phyloP scores from a whole-genome alignment of 1,140 invertebrate species.

The Zaprionus davidi region DNA sequence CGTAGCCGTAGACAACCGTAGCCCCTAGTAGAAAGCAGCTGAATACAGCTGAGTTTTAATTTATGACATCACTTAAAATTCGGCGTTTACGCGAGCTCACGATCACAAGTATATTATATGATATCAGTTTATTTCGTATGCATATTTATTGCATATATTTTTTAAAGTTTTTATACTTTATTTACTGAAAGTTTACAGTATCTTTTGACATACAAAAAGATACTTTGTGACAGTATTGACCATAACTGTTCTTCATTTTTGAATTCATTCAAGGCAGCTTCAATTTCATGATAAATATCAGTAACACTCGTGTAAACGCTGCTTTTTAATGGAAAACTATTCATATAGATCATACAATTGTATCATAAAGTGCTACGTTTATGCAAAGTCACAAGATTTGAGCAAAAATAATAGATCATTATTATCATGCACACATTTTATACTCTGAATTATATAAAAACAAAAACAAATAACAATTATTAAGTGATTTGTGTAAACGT shows the following conservation, averaged over 20 bases:
- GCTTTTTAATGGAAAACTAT: conserved; percentile 16
- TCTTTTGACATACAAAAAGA: no score
- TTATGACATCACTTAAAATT: conserved; percentile 5
- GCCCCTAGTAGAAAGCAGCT: conserved; percentile 8
- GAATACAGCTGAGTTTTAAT: conserved; percentile 7
- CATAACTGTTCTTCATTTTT: no score
- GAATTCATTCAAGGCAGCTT: neutral
- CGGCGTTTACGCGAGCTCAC: conserved; percentile 1
- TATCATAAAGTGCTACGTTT: conserved; percentile 19
- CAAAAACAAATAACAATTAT: neutral
- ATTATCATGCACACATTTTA: conserved; percentile 5
- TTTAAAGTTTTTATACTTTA: neutral
- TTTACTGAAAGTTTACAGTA: neutral
- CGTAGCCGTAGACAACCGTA: conserved; percentile 26
- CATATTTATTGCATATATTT: no score
- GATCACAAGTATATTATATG: neutral
- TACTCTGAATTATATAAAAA: neutral
- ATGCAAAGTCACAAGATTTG: conserved; percentile 11
- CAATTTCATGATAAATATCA: neutral
- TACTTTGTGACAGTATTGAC: no score
- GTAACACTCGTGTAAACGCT: conserved; percentile 13
- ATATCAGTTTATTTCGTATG: no score
- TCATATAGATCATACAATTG: neutral
- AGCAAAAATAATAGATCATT: neutral
- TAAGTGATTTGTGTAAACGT: conserved; percentile 24